Evolutionary conservation across 2,888 invertebrate genomes (phyloP).

Genomic region (Melipona bicolor): DNA sequence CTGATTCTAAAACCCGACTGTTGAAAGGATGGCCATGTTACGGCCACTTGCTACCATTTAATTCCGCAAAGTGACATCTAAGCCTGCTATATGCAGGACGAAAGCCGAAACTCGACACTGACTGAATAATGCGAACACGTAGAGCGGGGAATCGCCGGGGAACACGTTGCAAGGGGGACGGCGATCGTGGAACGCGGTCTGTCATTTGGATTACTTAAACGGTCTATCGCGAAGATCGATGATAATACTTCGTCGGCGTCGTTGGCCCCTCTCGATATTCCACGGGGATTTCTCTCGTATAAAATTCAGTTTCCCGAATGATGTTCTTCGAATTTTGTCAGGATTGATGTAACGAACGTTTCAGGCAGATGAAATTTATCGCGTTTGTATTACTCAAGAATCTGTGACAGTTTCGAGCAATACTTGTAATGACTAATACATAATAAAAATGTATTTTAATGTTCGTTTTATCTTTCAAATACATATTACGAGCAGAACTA

Average conservation of each 20-base stretch:
- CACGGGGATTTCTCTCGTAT: slow-evolving; percentile 26
- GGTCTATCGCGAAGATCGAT: slow-evolving; percentile 66
- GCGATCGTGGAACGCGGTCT: slow-evolving; percentile 56
- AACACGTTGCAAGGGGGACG: slow-evolving; percentile 50
- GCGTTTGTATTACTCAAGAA: background rate
- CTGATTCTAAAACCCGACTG: slow-evolving; percentile 51
- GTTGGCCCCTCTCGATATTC: slow-evolving; percentile 35
- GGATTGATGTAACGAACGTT: background rate
- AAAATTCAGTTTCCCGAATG: slow-evolving; percentile 45
- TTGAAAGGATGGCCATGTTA: slow-evolving; percentile 57
- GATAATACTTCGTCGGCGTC: slow-evolving; percentile 44
- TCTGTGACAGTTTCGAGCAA: background rate
- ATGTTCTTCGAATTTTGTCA: background rate
- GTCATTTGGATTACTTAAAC: slow-evolving; percentile 69
- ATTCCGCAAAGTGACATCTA: slow-evolving; percentile 81
- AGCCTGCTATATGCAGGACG: slow-evolving; percentile 79
- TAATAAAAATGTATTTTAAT: background rate
- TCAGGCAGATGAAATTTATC: background rate
- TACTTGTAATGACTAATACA: background rate
- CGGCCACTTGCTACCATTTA: slow-evolving; percentile 73
- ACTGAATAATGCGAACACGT: slow-evolving; percentile 70
- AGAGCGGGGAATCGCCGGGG: slow-evolving; percentile 56
- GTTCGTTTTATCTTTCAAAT: background rate
- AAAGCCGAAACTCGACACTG: slow-evolving; percentile 78
- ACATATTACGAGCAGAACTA: background rate